phyloP scores from a whole-genome alignment of 2,888 invertebrate genomes.

The Vandiemenella viatica region DNA sequence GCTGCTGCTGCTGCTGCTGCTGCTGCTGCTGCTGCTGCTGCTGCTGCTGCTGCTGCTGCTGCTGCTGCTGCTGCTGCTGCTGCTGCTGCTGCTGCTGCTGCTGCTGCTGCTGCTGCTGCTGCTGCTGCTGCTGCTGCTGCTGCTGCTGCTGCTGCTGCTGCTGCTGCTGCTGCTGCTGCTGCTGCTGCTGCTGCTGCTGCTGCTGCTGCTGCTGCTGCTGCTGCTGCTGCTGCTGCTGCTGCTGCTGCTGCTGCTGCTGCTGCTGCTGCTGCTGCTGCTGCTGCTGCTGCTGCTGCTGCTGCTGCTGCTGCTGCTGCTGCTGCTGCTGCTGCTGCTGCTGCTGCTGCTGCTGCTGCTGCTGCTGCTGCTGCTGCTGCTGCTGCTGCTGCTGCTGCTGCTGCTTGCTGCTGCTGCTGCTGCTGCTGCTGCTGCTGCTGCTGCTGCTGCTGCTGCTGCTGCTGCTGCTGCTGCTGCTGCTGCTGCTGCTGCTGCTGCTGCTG shows the following conservation, averaged over 20 bases:
- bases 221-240: neutral
- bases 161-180: neutral
- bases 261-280: conserved; percentile 1
- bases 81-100: neutral
- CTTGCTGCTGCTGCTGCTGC: too few species aligned
- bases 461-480: neutral
- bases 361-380: neutral
- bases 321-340: neutral
- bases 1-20: conserved; percentile 28
- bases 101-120: conserved; percentile 1
- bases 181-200: neutral
- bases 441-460: neutral
- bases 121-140: neutral
- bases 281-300: conserved; percentile 2
- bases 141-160: too few species aligned
- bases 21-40: conserved; percentile 32
- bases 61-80: conserved; percentile 2
- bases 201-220: neutral
- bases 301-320: neutral
- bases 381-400: neutral
- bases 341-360: neutral
- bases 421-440: neutral
- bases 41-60: conserved; percentile 2
- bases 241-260: neutral
- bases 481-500: neutral